Evolutionary conservation across 1,140 invertebrate species (phyloP), one percentile per base, ranked within the genome.

Genomic region (Calosoma granatense): DNA sequence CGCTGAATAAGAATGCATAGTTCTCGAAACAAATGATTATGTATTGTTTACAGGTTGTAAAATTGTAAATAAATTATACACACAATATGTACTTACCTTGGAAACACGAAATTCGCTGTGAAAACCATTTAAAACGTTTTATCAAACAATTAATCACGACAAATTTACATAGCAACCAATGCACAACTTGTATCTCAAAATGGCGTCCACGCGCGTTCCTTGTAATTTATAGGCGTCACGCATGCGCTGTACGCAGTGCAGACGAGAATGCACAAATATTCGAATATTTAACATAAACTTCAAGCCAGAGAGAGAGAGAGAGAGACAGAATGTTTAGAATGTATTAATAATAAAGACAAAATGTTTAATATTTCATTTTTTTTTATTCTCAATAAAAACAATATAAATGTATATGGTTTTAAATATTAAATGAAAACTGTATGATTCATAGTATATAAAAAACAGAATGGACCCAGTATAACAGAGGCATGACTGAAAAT

Each of bases 131-230:
- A 47, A 47, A 47, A 12, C 41, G 41, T 47, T 47, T 47, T 47
- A 12, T 12, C 17, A 47, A 47, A 47, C 41, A 47, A 47, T 47
- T 47, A 11, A 47, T 47, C 41, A 47, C 41, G 9, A 47, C 3
- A 47, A 47, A 11, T 47, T 47, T 47, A 17, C 41, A 47, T 47
- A 47, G 41, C 41, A 47, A 47, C 41, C 41, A 17, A 11, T 47
- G 6, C 41, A 47, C 41, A 47, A 47, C 41, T 47, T 47, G 15
- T 47, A 47, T 47, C 41, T 47, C 41, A 47, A 47, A 47, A 47
- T 47, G 41, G 41, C 41, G 41, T 47, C 6, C 41, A 47, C 41
- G 41, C 41, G 41, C 41, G 41, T 47, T 47, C 6, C 41, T 12
- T 47, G 9, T 47, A 17, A 9, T 47, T 17, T 17, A 47, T 47